phyloP scores from a whole-genome alignment of 1,140 invertebrate species.

The Megalonaias nervosa region DNA sequence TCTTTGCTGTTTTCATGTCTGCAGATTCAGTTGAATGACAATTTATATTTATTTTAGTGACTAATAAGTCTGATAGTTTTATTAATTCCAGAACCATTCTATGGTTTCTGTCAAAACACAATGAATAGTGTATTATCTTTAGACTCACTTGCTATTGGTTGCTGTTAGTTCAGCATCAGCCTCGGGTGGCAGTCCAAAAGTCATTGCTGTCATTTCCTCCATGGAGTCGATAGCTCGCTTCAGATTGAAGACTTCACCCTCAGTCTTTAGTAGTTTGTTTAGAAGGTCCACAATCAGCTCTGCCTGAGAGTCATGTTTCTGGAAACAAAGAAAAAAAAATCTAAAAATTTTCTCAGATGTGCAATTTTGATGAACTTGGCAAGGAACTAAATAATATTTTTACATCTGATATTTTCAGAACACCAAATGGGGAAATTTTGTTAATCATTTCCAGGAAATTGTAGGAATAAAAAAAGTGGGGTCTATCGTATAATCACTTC shows the following conservation, averaged over 20 bases:
- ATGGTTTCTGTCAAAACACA: conserved; percentile 23
- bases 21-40: too few relatives aligned
- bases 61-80: not conserved
- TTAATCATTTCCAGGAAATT: too few relatives aligned
- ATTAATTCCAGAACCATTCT: not conserved
- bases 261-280: conserved; percentile 33
- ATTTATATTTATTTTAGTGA: too few relatives aligned
- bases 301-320: conserved; percentile 24
- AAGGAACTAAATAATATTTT: too few relatives aligned
- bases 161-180: conserved; percentile 45
- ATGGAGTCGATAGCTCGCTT: conserved; percentile 57
- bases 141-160: conserved; percentile 53
- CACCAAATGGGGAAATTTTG: too few relatives aligned
- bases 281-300: conserved; percentile 43
- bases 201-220: conserved; percentile 53
- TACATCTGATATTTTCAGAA: too few relatives aligned
- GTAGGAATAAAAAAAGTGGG: too few relatives aligned
- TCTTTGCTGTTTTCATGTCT: too few relatives aligned
- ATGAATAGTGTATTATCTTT: not conserved
- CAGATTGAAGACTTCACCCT: conserved; percentile 43
- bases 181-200: conserved; percentile 50
- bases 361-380: too few relatives aligned
- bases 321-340: conserved; percentile 10
- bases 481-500: too few relatives aligned
- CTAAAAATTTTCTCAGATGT: too few relatives aligned